These are phyloP conservation scores for Paraplagusia blochii DNA, from an alignment of 2,113 vertebrate genomes.

Conservation along the genomic window DNA sequence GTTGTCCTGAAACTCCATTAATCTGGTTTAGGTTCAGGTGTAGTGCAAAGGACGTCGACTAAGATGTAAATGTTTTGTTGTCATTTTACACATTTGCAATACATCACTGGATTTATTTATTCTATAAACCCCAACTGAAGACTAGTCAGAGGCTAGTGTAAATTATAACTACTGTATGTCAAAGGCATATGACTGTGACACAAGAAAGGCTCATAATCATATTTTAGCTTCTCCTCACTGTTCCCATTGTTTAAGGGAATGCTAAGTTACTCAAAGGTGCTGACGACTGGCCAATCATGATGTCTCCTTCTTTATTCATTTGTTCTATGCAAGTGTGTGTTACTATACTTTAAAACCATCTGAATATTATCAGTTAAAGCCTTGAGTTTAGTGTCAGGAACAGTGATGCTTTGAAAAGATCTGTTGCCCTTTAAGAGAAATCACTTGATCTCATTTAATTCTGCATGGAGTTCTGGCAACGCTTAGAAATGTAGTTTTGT, in stretches of 20 bases:
- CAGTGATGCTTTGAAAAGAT: conserved; percentile 37
- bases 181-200: conserved; percentile 68
- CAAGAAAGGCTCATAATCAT: conserved; percentile 44
- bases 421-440: conserved; percentile 13
- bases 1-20: background rate
- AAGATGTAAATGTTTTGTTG: conserved; percentile 36
- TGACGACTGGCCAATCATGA: conserved; percentile 67
- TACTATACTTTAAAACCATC: conserved; percentile 42
- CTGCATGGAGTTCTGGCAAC: conserved; percentile 45
- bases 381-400: conserved; percentile 26
- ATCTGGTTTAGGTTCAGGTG: conserved; percentile 10
- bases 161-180: conserved; percentile 43
- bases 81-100: conserved; percentile 58
- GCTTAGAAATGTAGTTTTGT: conserved; percentile 28
- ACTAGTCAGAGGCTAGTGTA: conserved; percentile 34
- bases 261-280: conserved; percentile 72
- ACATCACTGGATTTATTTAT: conserved; percentile 31
- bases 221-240: conserved; percentile 44
- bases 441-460: conserved; percentile 7
- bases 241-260: conserved; percentile 57
- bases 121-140: conserved; percentile 32
- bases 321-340: conserved; percentile 77
- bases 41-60: conserved; percentile 3
- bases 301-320: conserved; percentile 66
- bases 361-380: conserved; percentile 35